A percentile compares a stretch with the other conserved stretches of the same genome.
These are phyloP conservation scores for Schizothorax lantsangensis DNA, from an alignment of 2,797 vertebrate genomes.

Conservation along the genomic window DNA sequence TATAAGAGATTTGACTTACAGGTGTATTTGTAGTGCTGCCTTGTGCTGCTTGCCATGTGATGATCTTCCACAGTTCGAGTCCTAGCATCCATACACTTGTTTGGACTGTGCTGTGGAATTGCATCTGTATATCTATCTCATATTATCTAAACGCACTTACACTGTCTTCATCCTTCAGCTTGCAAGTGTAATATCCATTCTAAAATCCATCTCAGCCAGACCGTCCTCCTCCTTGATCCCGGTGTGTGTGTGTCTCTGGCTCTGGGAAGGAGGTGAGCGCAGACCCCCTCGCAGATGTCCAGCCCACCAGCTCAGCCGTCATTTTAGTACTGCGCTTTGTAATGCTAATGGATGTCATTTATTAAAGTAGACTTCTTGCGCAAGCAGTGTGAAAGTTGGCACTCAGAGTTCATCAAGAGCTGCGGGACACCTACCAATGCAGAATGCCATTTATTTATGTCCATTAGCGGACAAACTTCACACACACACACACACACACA, in stretches of 20 bases:
- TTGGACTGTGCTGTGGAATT: not conserved
- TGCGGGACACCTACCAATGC: slow-evolving; percentile 61
- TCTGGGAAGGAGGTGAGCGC: slow-evolving; percentile 35
- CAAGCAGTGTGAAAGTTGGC: slow-evolving; percentile 78
- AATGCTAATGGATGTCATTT: slow-evolving; percentile 79
- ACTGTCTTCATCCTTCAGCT: not conserved
- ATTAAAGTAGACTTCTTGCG: slow-evolving; percentile 75
- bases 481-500: slow-evolving; percentile 43
- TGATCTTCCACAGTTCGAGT: slow-evolving; percentile 11
- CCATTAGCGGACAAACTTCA: not conserved
- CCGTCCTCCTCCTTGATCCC: slow-evolving; percentile 15
- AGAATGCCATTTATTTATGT: slow-evolving; percentile 61
- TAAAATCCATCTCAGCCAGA: slow-evolving; percentile 32
- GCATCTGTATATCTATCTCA: not conserved
- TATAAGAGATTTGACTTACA: slow-evolving; percentile 44
- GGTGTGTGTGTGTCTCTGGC: slow-evolving; percentile 38
- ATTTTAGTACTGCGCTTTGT: slow-evolving; percentile 74
- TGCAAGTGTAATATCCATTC: slow-evolving; percentile 7
- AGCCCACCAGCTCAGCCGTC: slow-evolving; percentile 59
- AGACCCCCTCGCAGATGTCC: slow-evolving; percentile 58
- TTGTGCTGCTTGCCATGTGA: not conserved
- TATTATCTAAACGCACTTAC: not conserved
- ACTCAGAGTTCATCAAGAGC: slow-evolving; percentile 71
- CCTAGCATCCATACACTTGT: not conserved
- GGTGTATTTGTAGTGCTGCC: not conserved